Percentiles rank a stretch among this genome's conserved stretches.
Evolutionary conservation across 2,888 invertebrate species (phyloP).

Genomic region (Rhaphigaster nebulosa): DNA sequence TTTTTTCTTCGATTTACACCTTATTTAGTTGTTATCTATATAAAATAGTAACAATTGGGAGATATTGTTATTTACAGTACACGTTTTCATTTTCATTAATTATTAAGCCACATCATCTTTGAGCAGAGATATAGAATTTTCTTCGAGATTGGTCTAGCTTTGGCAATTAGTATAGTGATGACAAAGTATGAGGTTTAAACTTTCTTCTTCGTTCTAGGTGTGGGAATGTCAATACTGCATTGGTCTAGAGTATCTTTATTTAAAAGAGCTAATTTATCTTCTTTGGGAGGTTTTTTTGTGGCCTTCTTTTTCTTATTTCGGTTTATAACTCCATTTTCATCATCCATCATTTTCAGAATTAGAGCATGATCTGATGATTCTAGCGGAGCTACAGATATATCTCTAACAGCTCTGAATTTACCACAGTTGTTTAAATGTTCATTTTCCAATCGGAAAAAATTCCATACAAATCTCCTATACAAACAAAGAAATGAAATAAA

Average conservation of each 20-base stretch:
- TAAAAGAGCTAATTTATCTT: constrained; percentile 62
- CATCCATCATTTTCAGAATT: constrained; percentile 75
- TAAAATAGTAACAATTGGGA: neutral
- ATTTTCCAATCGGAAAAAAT: constrained; percentile 90
- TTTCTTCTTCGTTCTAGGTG: constrained; percentile 16
- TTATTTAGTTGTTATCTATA: neutral
- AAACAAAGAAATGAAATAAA: neutral
- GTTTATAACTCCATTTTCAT: constrained; percentile 72
- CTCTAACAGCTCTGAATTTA: constrained; percentile 88
- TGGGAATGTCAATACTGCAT: constrained; percentile 53
- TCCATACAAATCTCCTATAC: constrained; percentile 83
- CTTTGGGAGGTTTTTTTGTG: constrained; percentile 65
- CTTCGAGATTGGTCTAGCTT: neutral
- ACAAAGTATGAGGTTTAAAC: neutral
- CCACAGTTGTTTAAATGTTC: constrained; percentile 93
- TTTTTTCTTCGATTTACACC: neutral
- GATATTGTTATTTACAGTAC: neutral
- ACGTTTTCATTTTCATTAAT: neutral
- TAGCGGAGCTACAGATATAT: constrained; percentile 85
- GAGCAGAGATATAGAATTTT: neutral
- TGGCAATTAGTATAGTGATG: neutral
- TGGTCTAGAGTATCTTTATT: constrained; percentile 27
- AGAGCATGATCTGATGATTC: constrained; percentile 79
- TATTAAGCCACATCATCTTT: neutral
- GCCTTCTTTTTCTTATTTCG: constrained; percentile 67